phyloP scores from a whole-genome alignment of 2,797 vertebrate genomes.

The Nyctalus aviator region DNA sequence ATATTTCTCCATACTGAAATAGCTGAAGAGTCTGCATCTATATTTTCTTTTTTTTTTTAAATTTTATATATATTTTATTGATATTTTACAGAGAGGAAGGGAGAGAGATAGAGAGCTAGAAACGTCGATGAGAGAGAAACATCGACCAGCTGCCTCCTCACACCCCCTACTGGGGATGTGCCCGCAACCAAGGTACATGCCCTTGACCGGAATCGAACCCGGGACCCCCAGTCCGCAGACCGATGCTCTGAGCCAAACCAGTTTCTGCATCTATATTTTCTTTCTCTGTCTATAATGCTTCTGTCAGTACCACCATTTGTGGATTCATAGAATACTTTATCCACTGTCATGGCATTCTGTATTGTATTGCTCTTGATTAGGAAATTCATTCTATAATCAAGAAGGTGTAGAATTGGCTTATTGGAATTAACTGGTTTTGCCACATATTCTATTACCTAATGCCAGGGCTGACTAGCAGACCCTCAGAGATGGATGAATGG shows the following conservation, averaged over 20 bases:
- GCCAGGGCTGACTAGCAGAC: too few relatives aligned
- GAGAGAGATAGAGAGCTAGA: too few relatives aligned
- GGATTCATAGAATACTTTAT: background rate
- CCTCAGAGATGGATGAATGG: too few relatives aligned
- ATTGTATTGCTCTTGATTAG: background rate
- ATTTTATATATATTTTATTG: too few relatives aligned
- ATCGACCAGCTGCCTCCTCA: too few relatives aligned
- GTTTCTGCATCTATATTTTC: background rate
- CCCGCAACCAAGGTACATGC: too few relatives aligned
- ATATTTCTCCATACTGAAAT: background rate
- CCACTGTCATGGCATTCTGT: background rate
- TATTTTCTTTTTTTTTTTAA: slow-evolving; percentile 38
- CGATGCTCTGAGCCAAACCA: too few relatives aligned
- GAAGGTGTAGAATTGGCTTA: background rate
- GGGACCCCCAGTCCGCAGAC: too few relatives aligned
- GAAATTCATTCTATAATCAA: background rate
- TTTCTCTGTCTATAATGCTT: background rate
- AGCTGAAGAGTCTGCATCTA: background rate
- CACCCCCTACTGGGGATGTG: too few relatives aligned
- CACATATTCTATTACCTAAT: background rate
- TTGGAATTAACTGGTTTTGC: background rate
- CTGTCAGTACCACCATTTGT: background rate
- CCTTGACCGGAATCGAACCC: too few relatives aligned
- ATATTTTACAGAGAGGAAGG: too few relatives aligned
- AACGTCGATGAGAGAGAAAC: too few relatives aligned